Conservation (phyloP, 2,113 vertebrate genomes). For the Daboia siamensis region DNA sequence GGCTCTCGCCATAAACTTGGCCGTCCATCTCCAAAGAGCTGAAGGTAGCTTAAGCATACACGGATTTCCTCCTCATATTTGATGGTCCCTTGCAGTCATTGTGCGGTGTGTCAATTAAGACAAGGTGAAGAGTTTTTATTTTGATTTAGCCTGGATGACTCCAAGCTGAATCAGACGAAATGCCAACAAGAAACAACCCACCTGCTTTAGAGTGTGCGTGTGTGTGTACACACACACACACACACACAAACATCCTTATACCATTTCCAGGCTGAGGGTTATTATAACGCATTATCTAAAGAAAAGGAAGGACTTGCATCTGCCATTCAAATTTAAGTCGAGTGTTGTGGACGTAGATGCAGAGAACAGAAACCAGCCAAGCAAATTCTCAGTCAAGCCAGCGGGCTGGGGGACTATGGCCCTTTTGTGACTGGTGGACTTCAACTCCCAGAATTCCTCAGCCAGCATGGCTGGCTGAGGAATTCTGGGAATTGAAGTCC, state of each 20-base stretch:
- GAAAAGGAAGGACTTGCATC: background rate
- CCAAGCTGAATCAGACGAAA: constrained; percentile 31
- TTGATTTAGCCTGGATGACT: constrained; percentile 24
- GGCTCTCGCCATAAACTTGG: background rate
- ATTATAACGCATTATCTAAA: no score
- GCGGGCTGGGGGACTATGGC: background rate
- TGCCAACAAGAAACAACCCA: constrained; percentile 2
- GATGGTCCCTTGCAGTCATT: background rate
- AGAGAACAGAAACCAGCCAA: background rate
- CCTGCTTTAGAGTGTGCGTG: constrained; percentile 13
- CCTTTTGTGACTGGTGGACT: no score
- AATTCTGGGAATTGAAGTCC: no score
- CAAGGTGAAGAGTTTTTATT: background rate
- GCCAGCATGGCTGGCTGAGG: no score
- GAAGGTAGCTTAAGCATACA: background rate
- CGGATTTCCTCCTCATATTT: background rate
- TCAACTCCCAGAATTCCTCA: no score
- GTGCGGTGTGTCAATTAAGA: background rate
- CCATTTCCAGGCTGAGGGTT: background rate
- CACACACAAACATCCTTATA: background rate
- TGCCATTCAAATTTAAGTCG: background rate
- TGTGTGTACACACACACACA: no score
- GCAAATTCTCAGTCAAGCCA: background rate
- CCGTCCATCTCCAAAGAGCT: background rate
- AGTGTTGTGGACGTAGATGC: background rate